Base-by-base conservation (phyloP, 1,140 invertebrate genomes). In the Cydia strobilella region DNA sequence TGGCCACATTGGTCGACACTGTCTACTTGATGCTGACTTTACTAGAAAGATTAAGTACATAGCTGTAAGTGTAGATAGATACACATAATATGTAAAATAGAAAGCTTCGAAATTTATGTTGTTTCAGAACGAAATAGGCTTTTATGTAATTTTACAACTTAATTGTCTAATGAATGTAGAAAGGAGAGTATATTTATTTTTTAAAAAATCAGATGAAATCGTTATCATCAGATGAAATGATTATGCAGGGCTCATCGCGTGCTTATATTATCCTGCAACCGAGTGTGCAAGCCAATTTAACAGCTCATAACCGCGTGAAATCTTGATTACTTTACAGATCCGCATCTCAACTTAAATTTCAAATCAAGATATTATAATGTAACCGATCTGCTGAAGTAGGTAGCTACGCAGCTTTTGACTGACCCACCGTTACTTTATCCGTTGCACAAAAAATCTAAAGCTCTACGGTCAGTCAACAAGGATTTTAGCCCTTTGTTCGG, bases 391-490 rank as follows among this genome's bases (percentile, higher is more conserved):
- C 39, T 23, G 39, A 45, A 59, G 45, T 51, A 65, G 15, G n/a
- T 25, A 35, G 69, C 74, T 75, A 77, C 73, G 62, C 63, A 77
- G 75, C 73, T 78, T 78, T 74, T 81, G 80, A 83, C 80, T 72
- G 45, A 48, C 45, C 39, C 45, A 27, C 81, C 77, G 48, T 77
- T 77, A 78, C 76, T 74, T 78, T 81, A 82, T 77, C 74, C 75
- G 35, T 85, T 79, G 79, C 76, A 80, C 79, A 87, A 87, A 87
- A 87, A 79, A 81, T 51, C 39, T 45, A 25, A 18, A 59, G 48
- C 27, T 59, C 76, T 76, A 83, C 84, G 88, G 89, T 90, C 90
- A 90, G 89, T 92, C 89, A 92, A 91, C 85, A 87, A 69, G 84
- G 77, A 80, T 82, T 84, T 84, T 77, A 76, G 51, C 66, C 78